phyloP scores from a whole-genome alignment of 2,797 vertebrate genomes.

The Syncerus caffer region DNA sequence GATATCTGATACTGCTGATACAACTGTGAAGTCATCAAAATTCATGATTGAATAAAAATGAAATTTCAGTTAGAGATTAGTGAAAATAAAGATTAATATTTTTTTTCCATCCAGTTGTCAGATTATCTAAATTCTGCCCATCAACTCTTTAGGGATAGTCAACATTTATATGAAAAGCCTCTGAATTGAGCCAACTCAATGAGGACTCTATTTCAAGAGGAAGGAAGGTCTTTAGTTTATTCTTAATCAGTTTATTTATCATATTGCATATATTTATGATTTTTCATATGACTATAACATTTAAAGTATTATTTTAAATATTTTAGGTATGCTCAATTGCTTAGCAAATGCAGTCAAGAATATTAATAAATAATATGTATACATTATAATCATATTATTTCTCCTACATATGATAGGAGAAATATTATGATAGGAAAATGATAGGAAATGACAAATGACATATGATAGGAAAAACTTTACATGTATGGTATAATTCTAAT shows the following conservation, averaged over 20 bases:
- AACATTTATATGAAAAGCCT: neutral
- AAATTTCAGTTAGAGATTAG: neutral
- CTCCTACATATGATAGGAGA: neutral
- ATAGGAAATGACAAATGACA: neutral
- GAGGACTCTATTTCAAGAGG: neutral
- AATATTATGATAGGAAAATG: neutral
- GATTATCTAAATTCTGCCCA: neutral
- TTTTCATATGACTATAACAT: neutral
- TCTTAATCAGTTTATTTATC: neutral
- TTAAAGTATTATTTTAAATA: conserved; percentile 5
- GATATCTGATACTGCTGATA: neutral
- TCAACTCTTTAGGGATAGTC: neutral
- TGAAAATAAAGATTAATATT: neutral
- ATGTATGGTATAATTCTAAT: neutral
- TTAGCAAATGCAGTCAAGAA: conserved; percentile 26
- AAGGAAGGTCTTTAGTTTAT: neutral
- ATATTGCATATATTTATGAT: neutral
- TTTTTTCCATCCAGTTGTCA: neutral
- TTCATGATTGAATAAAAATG: neutral
- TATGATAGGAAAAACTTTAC: neutral
- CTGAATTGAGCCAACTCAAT: neutral
- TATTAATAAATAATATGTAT: conserved; percentile 20
- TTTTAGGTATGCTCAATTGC: conserved; percentile 8
- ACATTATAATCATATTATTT: conserved; percentile 9
- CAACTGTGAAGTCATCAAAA: neutral